Evolutionary conservation across 2,888 invertebrate species (phyloP), one percentile per base, ranked within the genome.

Genomic region (Cryptocephalus primarius): DNA sequence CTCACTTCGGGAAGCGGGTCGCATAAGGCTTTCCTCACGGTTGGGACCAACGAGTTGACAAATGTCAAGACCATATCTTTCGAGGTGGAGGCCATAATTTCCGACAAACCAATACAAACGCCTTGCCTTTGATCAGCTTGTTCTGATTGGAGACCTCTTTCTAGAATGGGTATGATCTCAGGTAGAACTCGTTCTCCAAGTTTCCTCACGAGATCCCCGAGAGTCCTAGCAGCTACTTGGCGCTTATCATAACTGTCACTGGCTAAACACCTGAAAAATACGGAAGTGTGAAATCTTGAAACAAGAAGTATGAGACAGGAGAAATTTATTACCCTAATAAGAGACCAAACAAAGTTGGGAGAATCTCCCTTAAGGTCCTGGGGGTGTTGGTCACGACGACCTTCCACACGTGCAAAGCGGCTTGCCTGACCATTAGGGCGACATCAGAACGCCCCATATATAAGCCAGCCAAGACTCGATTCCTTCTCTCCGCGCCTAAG

Each of bases 321-420:
- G 3, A 40, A 4, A 40, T 14, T 36, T 36, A 2, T 12, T 40
- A 51, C 50, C 94, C 63, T 45, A 99, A 75, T 50, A 99, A 73
- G 43, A 97, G 75, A 10, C 88, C 81, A 72, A 99, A 99, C 40
- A 99, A 73, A 0, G 94, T 93, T 8, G 94, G 92, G 54, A 99
- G 75, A 61, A 99, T 96, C 77, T 97, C 97, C 50, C 93, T 79
- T 40, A 99, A 74, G 0, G 97, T 97, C 66, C 93, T 81, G 1
- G 97, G 97, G 0, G 97, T 99, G 68, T 99, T 97, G 1, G 95
- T 90, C 1, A 99, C 97, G 1, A 99, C 94, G 55, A 97, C 91
- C 76, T 99, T 99, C 99, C 99, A 99, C 0, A 99, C 97, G 69
- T 99, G 99, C 47, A 96, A 78, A 8, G 99, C 95, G 0, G 96